Conservation (phyloP, 2,888 invertebrate species). For the Nowickia ferox region DNA sequence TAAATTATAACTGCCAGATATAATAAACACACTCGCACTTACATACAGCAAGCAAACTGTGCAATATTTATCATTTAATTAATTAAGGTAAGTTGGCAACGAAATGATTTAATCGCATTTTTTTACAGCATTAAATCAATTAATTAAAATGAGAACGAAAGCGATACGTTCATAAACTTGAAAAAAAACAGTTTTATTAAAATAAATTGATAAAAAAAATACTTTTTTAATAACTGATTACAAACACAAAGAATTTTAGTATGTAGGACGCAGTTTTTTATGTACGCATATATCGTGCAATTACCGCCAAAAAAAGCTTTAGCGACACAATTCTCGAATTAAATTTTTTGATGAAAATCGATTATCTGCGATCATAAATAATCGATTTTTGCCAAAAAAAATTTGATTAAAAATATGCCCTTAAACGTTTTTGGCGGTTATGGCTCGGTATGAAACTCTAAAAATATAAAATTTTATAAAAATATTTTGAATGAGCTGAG, state of each 20-base stretch:
- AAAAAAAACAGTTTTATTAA: not conserved
- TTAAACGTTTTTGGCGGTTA: no score
- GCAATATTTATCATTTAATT: conserved; percentile 35
- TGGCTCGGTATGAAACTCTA: no score
- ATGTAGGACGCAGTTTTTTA: no score
- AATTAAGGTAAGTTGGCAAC: conserved; percentile 55
- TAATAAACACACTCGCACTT: not conserved
- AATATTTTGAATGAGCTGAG: no score
- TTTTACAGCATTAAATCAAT: not conserved
- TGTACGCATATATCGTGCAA: no score
- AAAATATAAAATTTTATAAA: no score
- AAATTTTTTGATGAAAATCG: no score
- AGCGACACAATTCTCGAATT: no score
- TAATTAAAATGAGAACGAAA: not conserved
- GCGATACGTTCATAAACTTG: not conserved
- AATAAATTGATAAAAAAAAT: not conserved
- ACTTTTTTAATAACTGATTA: not conserved
- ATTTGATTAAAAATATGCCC: no score
- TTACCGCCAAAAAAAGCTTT: no score
- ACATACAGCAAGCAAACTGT: not conserved
- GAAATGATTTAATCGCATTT: conserved; percentile 15
- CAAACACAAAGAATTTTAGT: not conserved
- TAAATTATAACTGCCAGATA: not conserved
- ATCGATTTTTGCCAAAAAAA: no score
- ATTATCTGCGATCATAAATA: no score